Conservation (phyloP, 2,113 vertebrate species). For the human (Homo sapiens) region DNA sequence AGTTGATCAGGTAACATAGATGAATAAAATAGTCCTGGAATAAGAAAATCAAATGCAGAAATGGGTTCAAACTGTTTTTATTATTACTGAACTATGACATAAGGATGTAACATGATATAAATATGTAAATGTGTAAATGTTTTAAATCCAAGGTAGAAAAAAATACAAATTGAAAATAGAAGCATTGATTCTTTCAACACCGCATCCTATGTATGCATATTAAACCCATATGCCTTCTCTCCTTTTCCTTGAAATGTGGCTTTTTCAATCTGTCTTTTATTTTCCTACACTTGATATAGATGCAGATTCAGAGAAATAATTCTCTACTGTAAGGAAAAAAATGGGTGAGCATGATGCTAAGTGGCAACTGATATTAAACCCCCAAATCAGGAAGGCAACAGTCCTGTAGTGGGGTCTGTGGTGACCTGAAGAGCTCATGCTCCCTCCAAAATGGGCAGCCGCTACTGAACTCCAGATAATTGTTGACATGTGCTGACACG, state of each 20-base stretch:
- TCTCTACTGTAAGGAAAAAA: background rate
- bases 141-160: conserved; percentile 52
- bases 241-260: conserved; percentile 55
- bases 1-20: background rate
- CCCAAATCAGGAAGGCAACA: background rate
- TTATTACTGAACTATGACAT: conserved; percentile 31
- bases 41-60: conserved; percentile 57
- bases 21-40: background rate
- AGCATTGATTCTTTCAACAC: conserved; percentile 66
- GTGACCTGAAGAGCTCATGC: background rate
- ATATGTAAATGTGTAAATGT: conserved; percentile 54
- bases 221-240: conserved; percentile 69
- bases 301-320: conserved; percentile 50
- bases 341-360: conserved; percentile 40
- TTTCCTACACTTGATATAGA: conserved; percentile 58
- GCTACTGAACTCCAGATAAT: background rate
- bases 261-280: conserved; percentile 71
- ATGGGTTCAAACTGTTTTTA: conserved; percentile 34
- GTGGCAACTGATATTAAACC: conserved; percentile 42
- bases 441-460: background rate
- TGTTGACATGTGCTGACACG: conserved; percentile 50
- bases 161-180: conserved; percentile 39
- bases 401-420: background rate
- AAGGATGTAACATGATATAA: conserved; percentile 54
- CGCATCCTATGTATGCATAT: conserved; percentile 61